Evolutionary conservation across 1,140 invertebrate species (phyloP).

Genomic region (Rhopalosiphum padi): DNA sequence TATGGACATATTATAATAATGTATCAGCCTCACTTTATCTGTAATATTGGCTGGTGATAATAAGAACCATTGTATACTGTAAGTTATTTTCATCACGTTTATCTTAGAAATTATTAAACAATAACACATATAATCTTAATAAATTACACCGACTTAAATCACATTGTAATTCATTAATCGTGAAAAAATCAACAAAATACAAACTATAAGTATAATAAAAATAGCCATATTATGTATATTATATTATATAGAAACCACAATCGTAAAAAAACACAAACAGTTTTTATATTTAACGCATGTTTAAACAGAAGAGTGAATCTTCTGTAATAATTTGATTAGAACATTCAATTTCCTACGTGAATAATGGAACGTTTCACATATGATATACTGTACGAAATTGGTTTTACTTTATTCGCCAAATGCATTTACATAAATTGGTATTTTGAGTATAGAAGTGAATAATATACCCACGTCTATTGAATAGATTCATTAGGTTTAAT

Average conservation of each 20-base stretch:
- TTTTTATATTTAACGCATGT: background rate
- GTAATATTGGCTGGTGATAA: background rate
- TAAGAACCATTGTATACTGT: background rate
- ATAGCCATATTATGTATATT: background rate
- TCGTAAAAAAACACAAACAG: background rate
- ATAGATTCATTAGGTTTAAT: background rate
- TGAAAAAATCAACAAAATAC: background rate
- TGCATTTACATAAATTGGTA: background rate
- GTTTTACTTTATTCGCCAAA: background rate
- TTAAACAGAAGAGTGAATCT: background rate
- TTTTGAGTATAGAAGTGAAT: background rate
- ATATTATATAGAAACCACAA: background rate
- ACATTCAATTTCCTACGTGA: background rate
- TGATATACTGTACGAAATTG: background rate
- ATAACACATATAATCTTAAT: background rate
- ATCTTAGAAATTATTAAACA: background rate
- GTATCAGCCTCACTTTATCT: background rate
- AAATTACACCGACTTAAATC: background rate
- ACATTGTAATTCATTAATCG: background rate
- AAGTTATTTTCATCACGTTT: background rate
- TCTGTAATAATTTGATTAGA: background rate
- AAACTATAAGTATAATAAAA: background rate
- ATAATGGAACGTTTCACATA: background rate
- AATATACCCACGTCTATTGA: background rate
- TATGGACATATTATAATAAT: background rate